Evolutionary conservation across 35 echinoderm and acorn worm species (phyloP), one percentile per base, ranked within the genome.

Genomic region (Heliocidaris erythrogramma): DNA sequence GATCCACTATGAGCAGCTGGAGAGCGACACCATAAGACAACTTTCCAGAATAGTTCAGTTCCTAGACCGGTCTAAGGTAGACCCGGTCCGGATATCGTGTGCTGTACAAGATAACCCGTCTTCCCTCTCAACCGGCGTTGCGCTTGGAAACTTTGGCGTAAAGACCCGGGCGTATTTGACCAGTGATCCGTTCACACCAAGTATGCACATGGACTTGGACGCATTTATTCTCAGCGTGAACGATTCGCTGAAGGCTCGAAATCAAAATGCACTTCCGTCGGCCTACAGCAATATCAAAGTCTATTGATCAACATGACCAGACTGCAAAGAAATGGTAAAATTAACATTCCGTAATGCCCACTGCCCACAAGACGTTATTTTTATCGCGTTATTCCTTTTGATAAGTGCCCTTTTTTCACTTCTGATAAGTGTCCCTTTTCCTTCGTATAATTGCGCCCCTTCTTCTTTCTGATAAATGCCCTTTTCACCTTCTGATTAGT

Each of bases 1-100:
- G n/a, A 78, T 95, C 12, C 95, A 95, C 32, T 97, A 97, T 85
- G 96, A 97, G 69, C 85, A 97, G 59, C 50, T 95, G 5, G 87
- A 97, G 49, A 95, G 86, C 17, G 89, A 95, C 47, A 95, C 96
- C 30, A 30, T 90, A 32, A 32, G 92, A 89, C 95, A 95, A 92
- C 95, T 97, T 21, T 32, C 93, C 11, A 95, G 61, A 91, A 95
- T 95, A 24, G 95, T 92, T 11, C 85, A 95, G 49, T 97, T 97
- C 95, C 90, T 97, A 52, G 84, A 95, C 56, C 84, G 30, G 14
- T 59, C 32, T 2, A 42, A 42, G 3, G 16, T 85, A 2, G 88
- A 94, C n/a, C 85, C 86, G 0, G 48, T 94, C 5, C 92, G 96
- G 47, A 94, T 97, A 53, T 16, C 84, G 9, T 97, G 96, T 65